These are phyloP conservation scores for Trichomalopsis sarcophagae DNA, from an alignment of 1,140 invertebrate genomes.

Conservation along the genomic window DNA sequence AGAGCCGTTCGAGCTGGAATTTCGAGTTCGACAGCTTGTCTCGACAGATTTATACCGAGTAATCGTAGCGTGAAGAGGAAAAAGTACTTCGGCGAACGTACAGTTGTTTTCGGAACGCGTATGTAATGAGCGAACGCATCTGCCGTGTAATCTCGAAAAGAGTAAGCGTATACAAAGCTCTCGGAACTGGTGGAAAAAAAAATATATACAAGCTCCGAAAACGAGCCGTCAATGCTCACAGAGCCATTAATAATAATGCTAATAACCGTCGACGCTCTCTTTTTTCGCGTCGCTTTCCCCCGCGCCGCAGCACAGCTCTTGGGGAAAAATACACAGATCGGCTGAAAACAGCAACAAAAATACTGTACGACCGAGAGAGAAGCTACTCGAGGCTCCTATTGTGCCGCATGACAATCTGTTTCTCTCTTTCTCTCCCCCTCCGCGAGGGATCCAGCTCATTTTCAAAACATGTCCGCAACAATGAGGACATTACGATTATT, in stretches of 20 bases:
- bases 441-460: slow-evolving; percentile 62
- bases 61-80: no score
- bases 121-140: slow-evolving; percentile 16
- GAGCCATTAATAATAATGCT: slow-evolving; percentile 73
- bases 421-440: slow-evolving; percentile 33
- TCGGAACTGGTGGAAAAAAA: background rate
- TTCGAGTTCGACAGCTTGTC: background rate
- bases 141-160: background rate
- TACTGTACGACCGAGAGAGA: slow-evolving; percentile 4
- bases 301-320: background rate
- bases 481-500: slow-evolving; percentile 73
- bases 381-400: slow-evolving; percentile 57
- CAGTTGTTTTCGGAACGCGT: no score
- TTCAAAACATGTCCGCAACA: slow-evolving; percentile 75
- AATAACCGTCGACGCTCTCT: slow-evolving; percentile 69
- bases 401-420: slow-evolving; percentile 62
- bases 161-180: background rate
- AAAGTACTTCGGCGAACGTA: no score
- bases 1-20: background rate
- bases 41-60: no score
- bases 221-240: slow-evolving; percentile 52
- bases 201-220: background rate
- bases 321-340: slow-evolving; percentile 62
- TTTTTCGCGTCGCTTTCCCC: background rate
- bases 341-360: slow-evolving; percentile 72